Evolutionary conservation across 2,888 invertebrate genomes (phyloP).

Genomic region (Plebejus melissa): DNA sequence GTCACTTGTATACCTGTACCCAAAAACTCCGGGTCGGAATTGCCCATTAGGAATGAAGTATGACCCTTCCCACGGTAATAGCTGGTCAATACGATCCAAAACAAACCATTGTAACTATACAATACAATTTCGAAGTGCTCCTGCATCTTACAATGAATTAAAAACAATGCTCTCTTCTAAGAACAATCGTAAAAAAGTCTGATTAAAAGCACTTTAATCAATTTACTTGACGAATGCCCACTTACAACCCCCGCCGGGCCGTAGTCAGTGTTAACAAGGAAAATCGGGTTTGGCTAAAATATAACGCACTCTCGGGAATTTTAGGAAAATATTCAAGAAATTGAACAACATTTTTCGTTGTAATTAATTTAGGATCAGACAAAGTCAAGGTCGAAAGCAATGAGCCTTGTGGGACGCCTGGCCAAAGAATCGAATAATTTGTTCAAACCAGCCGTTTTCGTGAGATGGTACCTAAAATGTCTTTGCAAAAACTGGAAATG

Average conservation of each 20-base stretch:
- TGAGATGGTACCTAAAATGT: neutral
- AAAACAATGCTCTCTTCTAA: slow-evolving; percentile 2
- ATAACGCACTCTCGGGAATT: slow-evolving; percentile 2
- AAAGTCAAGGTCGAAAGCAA: neutral
- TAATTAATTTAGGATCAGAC: slow-evolving; percentile 6
- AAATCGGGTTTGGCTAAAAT: slow-evolving; percentile 25
- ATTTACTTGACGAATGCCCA: slow-evolving; percentile 11
- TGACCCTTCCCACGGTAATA: neutral
- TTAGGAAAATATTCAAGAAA: neutral
- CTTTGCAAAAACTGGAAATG: neutral
- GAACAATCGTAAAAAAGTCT: slow-evolving; percentile 11
- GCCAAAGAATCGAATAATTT: neutral
- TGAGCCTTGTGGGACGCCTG: slow-evolving; percentile 8
- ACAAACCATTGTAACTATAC: neutral
- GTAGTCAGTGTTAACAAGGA: slow-evolving; percentile 19
- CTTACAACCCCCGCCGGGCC: slow-evolving; percentile 9
- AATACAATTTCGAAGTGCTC: neutral
- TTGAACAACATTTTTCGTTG: neutral
- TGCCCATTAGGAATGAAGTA: slow-evolving; percentile 9
- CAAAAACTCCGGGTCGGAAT: neutral
- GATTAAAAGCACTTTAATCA: slow-evolving; percentile 25
- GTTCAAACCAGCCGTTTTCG: neutral
- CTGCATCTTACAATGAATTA: neutral
- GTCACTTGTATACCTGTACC: neutral
- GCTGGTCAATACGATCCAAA: neutral